phyloP scores from a whole-genome alignment of 2,888 invertebrate genomes.

The Theretra japonica region DNA sequence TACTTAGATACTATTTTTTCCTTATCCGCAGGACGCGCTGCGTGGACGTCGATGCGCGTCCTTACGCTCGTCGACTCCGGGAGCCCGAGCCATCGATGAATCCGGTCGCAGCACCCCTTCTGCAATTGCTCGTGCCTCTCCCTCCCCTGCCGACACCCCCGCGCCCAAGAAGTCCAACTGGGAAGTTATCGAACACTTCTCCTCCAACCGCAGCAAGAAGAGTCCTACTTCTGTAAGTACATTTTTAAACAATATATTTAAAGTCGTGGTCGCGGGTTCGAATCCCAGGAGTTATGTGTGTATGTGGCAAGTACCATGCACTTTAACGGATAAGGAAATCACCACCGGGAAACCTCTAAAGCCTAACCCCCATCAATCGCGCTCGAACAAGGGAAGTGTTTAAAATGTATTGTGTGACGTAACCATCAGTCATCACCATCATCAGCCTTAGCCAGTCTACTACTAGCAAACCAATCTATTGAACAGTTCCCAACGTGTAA shows the following conservation, averaged over 20 bases:
- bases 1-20: no score
- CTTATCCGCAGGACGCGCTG: constrained; percentile 81
- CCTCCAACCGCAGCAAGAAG: constrained; percentile 84
- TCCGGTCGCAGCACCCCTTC: constrained; percentile 76
- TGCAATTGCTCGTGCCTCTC: constrained; percentile 72
- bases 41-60: constrained; percentile 86
- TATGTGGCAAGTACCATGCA: no score
- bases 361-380: no score
- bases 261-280: no score
- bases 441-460: no score
- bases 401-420: no score
- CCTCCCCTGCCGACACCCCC: constrained; percentile 82
- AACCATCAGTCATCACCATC: no score
- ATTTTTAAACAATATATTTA: neutral
- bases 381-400: no score
- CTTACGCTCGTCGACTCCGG: constrained; percentile 77
- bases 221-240: constrained; percentile 79
- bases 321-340: no score
- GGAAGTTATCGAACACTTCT: constrained; percentile 96
- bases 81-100: constrained; percentile 61
- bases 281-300: no score
- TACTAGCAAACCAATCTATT: no score
- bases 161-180: constrained; percentile 93
- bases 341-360: no score
- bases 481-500: neutral